Evolutionary conservation across 2,797 vertebrate species (phyloP).

Genomic region (Paedocypris micromegethes): DNA sequence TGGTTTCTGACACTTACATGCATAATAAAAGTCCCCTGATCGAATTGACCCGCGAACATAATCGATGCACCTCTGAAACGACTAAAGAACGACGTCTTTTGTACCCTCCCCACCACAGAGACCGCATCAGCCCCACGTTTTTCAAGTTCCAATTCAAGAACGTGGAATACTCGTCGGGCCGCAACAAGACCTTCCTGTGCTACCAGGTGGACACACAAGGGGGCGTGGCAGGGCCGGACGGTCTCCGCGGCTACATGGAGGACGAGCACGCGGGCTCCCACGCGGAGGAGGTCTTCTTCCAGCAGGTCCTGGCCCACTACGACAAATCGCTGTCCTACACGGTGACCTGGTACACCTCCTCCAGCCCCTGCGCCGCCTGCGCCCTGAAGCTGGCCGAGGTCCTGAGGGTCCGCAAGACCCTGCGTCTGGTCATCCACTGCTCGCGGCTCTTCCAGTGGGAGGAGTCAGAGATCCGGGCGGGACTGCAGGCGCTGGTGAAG

Average conservation of each 20-base stretch:
- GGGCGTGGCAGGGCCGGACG: slow-evolving; percentile 61
- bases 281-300: slow-evolving; percentile 90
- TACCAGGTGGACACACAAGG: slow-evolving; percentile 82
- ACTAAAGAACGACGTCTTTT: too few species aligned
- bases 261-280: slow-evolving; percentile 86
- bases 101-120: slow-evolving; percentile 61
- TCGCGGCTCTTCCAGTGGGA: slow-evolving; percentile 93
- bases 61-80: too few species aligned
- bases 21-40: too few species aligned
- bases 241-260: slow-evolving; percentile 83
- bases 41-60: too few species aligned
- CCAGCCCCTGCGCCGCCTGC: slow-evolving; percentile 84
- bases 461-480: slow-evolving; percentile 78
- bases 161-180: slow-evolving; percentile 93
- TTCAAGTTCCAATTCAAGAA: slow-evolving; percentile 99
- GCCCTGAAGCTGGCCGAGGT: slow-evolving; percentile 71
- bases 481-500: slow-evolving; percentile 71
- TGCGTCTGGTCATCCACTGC: slow-evolving; percentile 80
- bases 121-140: slow-evolving; percentile 83
- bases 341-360: slow-evolving; percentile 89
- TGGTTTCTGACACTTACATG: too few species aligned
- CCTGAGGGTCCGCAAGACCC: slow-evolving; percentile 72
- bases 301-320: slow-evolving; percentile 75
- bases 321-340: slow-evolving; percentile 69
- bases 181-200: slow-evolving; percentile 97